Conservation (phyloP, 35 echinoderm and acorn worm genomes). For the Heliocidaris erythrogramma region DNA sequence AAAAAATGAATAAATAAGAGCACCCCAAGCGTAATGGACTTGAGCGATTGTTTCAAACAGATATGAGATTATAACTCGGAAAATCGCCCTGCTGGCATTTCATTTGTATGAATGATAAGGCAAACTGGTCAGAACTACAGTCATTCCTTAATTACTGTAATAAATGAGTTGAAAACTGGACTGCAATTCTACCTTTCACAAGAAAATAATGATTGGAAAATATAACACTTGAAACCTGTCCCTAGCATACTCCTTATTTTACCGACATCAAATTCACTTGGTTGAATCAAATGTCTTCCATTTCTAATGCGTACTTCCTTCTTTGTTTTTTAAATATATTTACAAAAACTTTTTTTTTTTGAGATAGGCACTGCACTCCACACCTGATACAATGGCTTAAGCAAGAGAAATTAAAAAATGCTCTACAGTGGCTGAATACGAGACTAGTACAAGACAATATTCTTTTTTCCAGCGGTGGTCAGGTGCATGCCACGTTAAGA, state of each 20-base stretch:
- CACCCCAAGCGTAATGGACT: not conserved
- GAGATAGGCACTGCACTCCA: constrained; percentile 46
- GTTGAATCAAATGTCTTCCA: not conserved
- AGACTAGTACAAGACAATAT: constrained; percentile 38
- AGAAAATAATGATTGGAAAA: not conserved
- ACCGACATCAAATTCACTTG: not conserved
- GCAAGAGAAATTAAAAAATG: constrained; percentile 48
- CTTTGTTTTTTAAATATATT: constrained; percentile 45
- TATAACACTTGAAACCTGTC: not conserved
- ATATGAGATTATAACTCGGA: not conserved
- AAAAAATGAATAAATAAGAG: not conserved
- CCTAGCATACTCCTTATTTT: not conserved
- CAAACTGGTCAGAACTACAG: not conserved
- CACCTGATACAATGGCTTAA: constrained; percentile 4
- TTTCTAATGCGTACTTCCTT: not conserved
- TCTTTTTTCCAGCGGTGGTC: not conserved
- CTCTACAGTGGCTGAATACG: constrained; percentile 42
- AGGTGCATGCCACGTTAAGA: not conserved
- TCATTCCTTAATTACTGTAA: not conserved
- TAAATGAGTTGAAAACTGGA: constrained; percentile 11
- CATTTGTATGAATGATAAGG: not conserved
- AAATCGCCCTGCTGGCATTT: not conserved
- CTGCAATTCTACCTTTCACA: not conserved
- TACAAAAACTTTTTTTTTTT: constrained; percentile 21
- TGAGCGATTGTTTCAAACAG: not conserved